phyloP scores from a whole-genome alignment of 2,888 invertebrate species.

The Liodrosophila aerea region DNA sequence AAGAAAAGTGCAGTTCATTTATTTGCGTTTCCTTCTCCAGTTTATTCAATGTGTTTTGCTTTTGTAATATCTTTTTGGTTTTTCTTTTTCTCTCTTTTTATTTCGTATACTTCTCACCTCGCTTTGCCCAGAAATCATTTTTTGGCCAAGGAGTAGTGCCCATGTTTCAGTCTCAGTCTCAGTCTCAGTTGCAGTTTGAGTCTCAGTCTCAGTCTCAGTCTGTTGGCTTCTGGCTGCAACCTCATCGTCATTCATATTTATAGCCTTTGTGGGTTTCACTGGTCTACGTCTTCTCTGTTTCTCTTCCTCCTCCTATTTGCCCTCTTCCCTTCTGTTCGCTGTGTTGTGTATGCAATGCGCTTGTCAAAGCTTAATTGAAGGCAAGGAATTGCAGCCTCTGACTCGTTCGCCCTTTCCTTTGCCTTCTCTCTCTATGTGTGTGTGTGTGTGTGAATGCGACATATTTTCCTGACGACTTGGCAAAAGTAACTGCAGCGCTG shows the following conservation, averaged over 20 bases:
- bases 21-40: constrained; percentile 73
- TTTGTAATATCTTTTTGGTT: constrained; percentile 5
- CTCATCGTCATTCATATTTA: constrained; percentile 70
- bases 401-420: constrained; percentile 38
- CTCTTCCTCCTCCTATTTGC: background rate
- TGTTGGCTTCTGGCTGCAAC: constrained; percentile 16
- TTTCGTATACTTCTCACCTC: constrained; percentile 10
- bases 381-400: constrained; percentile 72
- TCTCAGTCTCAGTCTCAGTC: constrained; percentile 13
- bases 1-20: constrained; percentile 79
- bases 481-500: constrained; percentile 65
- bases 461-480: constrained; percentile 79
- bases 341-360: constrained; percentile 73
- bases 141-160: constrained; percentile 51
- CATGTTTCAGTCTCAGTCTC: too few species aligned
- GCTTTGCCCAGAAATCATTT: constrained; percentile 42
- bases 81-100: constrained; percentile 5
- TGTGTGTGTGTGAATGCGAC: constrained; percentile 60
- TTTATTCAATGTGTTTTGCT: too few species aligned
- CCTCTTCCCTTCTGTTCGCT: constrained; percentile 21
- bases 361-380: constrained; percentile 82
- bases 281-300: constrained; percentile 35
- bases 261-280: constrained; percentile 59
- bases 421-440: constrained; percentile 17
- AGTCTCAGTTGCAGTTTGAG: background rate